Conservation (phyloP, 64 coral and sea anemone species). For the Pachyseris speciosa region DNA sequence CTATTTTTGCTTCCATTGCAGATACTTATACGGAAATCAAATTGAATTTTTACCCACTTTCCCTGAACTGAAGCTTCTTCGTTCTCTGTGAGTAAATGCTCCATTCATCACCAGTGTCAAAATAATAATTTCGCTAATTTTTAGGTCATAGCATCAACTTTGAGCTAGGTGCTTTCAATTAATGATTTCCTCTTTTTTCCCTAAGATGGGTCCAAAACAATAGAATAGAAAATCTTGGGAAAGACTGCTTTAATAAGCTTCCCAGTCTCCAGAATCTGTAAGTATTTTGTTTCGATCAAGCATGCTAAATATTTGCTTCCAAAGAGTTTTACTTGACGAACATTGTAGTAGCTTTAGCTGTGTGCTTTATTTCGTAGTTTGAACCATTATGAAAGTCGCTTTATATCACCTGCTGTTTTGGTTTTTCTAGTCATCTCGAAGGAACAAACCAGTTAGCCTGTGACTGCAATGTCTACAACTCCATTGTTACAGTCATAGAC, state of each 20-base stretch:
- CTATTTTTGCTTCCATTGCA: neutral
- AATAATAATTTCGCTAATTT: no score
- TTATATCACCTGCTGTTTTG: neutral
- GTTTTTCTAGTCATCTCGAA: conserved; percentile 48
- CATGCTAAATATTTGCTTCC: no score
- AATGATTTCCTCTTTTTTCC: neutral
- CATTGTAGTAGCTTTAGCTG: no score
- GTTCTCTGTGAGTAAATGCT: conserved; percentile 28
- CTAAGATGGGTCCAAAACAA: conserved; percentile 61
- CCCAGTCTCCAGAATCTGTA: conserved; percentile 62
- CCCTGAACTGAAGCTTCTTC: neutral
- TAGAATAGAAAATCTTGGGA: conserved; percentile 85
- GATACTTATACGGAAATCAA: conserved; percentile 31
- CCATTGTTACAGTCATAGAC: conserved; percentile 70
- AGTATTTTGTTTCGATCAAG: conserved; percentile 29
- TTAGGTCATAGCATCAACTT: neutral
- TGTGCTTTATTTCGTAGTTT: no score
- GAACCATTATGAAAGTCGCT: neutral
- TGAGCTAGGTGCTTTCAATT: neutral
- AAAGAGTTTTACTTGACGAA: no score
- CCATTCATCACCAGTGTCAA: neutral
- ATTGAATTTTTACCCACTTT: conserved; percentile 68
- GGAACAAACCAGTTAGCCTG: conserved; percentile 78
- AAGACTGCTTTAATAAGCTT: conserved; percentile 73
- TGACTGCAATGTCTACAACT: conserved; percentile 97